phyloP scores from a whole-genome alignment of 1,140 invertebrate species.

The Atopsyche davidsoni region DNA sequence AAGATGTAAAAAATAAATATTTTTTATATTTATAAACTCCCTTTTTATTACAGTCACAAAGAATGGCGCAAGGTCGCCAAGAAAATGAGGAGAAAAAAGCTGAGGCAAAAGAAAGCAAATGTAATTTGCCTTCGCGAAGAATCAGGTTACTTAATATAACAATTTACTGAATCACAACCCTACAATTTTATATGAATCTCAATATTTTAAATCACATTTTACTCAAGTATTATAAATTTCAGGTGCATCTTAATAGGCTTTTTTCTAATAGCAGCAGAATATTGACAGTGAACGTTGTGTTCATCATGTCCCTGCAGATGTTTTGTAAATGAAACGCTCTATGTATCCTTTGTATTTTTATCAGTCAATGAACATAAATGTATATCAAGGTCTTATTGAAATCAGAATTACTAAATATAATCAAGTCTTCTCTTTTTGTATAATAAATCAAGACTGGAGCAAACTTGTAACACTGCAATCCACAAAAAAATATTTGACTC shows the following conservation, averaged over 20 bases:
- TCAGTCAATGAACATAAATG: not conserved
- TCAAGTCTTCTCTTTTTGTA: not conserved
- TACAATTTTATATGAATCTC: not conserved
- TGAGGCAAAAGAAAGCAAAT: constrained; percentile 46
- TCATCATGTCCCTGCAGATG: too few species aligned
- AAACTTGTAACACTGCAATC: too few species aligned
- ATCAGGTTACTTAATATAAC: constrained; percentile 9
- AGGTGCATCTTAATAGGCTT: not conserved
- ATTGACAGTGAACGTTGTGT: too few species aligned
- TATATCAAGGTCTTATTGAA: not conserved
- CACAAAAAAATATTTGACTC: constrained; percentile 9
- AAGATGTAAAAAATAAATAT: too few species aligned
- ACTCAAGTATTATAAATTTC: constrained; percentile 1
- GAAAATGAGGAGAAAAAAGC: constrained; percentile 52
- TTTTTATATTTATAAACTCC: not conserved
- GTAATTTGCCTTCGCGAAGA: constrained; percentile 11
- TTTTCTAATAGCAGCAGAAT: too few species aligned
- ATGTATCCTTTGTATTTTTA: not conserved
- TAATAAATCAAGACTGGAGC: not conserved
- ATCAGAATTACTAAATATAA: not conserved
- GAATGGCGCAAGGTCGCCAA: constrained; percentile 57
- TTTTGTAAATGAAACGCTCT: too few species aligned
- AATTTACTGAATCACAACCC: not conserved
- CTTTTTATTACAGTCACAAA: constrained; percentile 44
- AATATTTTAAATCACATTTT: not conserved